Evolutionary conservation across 2,113 vertebrate genomes (phyloP), one percentile per base, ranked within the genome.

Genomic region (Typhlomys cinereus): DNA sequence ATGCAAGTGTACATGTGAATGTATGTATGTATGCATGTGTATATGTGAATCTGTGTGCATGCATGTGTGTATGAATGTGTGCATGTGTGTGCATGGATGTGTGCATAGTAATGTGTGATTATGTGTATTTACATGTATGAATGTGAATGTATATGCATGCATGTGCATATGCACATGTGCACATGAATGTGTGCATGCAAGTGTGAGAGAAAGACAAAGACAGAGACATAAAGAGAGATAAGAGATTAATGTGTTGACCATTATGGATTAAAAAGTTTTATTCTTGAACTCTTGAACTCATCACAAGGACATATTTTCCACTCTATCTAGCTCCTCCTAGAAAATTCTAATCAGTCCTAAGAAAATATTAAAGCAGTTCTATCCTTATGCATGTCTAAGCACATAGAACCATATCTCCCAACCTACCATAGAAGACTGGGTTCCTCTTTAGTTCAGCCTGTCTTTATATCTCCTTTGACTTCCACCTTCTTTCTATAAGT

Each of bases 321-420:
- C 34, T 59, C 41, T 21, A 27, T 0, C 0, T 2, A 6, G 62
- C 25, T 70, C 27, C 69, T 74, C 11, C 7, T 52, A 25, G 59
- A 12, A 14, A 50, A 64, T 25, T 36, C 81, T 31, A 20, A 46
- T 59, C 15, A 62, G 7, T n/a, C 54, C 64, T 46, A 50, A 23
- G 2, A 50, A 61, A 11, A 71, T 39, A 62, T 39, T 50, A 14
- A 12, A 0, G 6, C 7, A 44, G 41, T 23, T 64, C 18, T 54
- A 46, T 31, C 73, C 9, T 66, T 7, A 21, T 6, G 25, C 11
- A 5, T 8, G n/a, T 54, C n/a, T 31, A 52, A 74, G 25, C 29
- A 44, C 27, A 44, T 14, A 34, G 29, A 69, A 12, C 13, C 13
- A 61, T 0, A 4, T 4, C 31, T 9, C 14, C 17, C 4, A 2